Percentiles rank a stretch among this genome's conserved stretches.
Conservation (phyloP, 2,888 invertebrate genomes). For the Willowsia nigromaculata region DNA sequence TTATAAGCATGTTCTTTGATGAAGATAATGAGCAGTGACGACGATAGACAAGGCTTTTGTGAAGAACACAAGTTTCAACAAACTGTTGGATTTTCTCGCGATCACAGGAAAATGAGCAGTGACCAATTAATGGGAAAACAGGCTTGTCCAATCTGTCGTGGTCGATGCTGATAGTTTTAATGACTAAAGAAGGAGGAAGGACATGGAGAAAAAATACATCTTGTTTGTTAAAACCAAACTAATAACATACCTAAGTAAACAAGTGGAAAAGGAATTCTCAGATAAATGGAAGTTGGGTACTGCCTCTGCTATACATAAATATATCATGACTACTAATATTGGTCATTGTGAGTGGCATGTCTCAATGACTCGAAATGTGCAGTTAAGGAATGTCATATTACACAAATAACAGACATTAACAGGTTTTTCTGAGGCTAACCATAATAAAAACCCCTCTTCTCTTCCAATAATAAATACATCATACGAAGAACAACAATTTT, state of each 20-base stretch:
- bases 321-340: neutral
- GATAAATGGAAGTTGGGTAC: neutral
- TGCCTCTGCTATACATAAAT: neutral
- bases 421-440: too few species aligned
- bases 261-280: neutral
- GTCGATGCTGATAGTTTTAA: neutral
- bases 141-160: neutral
- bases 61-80: neutral
- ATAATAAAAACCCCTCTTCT: neutral
- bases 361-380: too few species aligned
- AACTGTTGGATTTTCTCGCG: conserved; percentile 20
- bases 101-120: conserved; percentile 29
- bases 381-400: too few species aligned
- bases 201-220: neutral
- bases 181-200: neutral
- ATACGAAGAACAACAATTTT: neutral
- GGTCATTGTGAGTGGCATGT: too few species aligned
- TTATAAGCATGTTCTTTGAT: neutral
- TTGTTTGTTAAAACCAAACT: conserved; percentile 1
- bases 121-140: conserved; percentile 12
- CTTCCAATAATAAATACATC: neutral
- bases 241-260: neutral
- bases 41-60: neutral
- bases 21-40: neutral
- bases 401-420: too few species aligned